These are phyloP conservation scores for Petromus typicus DNA, from an alignment of 2,113 vertebrate genomes.

Conservation along the genomic window DNA sequence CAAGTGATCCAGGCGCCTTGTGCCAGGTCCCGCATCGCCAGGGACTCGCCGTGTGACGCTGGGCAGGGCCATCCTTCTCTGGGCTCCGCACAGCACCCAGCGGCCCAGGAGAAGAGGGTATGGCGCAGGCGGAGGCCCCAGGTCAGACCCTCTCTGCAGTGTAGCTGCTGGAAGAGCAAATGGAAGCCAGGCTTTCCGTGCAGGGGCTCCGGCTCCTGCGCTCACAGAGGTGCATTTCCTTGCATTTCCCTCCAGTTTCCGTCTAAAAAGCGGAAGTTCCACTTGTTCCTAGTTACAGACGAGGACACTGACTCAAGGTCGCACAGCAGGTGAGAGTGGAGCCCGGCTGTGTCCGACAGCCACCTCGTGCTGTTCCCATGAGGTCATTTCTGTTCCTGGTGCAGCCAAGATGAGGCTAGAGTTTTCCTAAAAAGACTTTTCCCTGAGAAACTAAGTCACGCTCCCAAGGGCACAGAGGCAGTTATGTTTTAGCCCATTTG, in stretches of 20 bases:
- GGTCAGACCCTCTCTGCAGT: background rate
- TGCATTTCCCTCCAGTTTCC: background rate
- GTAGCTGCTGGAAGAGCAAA: background rate
- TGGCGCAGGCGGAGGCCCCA: background rate
- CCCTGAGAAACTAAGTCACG: slow-evolving; percentile 23
- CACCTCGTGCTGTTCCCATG: background rate
- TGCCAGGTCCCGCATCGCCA: background rate
- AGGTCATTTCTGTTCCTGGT: background rate
- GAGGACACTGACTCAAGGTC: background rate
- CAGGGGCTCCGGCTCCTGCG: background rate
- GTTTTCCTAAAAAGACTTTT: background rate
- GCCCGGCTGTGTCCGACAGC: background rate
- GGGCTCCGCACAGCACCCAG: background rate
- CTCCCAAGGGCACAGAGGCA: background rate
- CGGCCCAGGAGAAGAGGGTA: background rate
- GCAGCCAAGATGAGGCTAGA: background rate
- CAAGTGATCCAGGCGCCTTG: background rate
- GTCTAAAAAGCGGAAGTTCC: background rate
- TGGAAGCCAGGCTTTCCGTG: background rate
- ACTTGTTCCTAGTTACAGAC: background rate
- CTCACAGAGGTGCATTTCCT: background rate
- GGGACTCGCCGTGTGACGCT: background rate
- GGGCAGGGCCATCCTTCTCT: background rate
- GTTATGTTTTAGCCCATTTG: background rate
- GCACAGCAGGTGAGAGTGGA: background rate